Conservation (phyloP, 2,888 invertebrate genomes). For the Ametastegia equiseti region DNA sequence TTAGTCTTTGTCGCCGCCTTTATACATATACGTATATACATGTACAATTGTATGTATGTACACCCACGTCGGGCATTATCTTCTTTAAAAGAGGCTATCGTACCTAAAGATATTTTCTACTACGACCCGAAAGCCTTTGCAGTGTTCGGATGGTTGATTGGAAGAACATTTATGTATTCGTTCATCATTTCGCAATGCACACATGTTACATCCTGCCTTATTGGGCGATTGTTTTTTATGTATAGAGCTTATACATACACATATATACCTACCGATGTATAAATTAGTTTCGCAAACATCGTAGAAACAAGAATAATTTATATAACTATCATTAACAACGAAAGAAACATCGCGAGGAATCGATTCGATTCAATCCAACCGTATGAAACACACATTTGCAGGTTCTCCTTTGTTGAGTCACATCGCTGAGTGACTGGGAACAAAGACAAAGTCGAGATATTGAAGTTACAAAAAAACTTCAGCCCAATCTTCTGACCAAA, state of each 20-base stretch:
- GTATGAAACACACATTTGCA: neutral
- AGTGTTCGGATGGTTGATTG: neutral
- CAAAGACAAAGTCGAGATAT: too few species aligned
- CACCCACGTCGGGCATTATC: neutral
- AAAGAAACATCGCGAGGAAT: neutral
- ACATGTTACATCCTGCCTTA: neutral
- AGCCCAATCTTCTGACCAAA: neutral
- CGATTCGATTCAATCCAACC: neutral
- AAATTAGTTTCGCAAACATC: neutral
- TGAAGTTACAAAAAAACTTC: neutral
- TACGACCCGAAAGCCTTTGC: neutral
- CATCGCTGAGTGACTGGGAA: too few species aligned
- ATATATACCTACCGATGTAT: too few species aligned
- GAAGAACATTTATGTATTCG: slow-evolving; percentile 32
- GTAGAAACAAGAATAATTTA: neutral
- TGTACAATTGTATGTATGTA: neutral
- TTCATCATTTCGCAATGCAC: neutral
- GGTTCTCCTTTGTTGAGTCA: neutral
- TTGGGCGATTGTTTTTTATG: neutral
- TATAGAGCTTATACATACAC: too few species aligned
- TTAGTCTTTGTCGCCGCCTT: neutral
- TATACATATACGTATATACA: neutral
- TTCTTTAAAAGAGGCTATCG: neutral
- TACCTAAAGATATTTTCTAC: neutral
- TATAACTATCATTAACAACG: neutral